These are phyloP conservation scores for Selene dorsalis DNA, from an alignment of 2,797 vertebrate species.

Conservation along the genomic window DNA sequence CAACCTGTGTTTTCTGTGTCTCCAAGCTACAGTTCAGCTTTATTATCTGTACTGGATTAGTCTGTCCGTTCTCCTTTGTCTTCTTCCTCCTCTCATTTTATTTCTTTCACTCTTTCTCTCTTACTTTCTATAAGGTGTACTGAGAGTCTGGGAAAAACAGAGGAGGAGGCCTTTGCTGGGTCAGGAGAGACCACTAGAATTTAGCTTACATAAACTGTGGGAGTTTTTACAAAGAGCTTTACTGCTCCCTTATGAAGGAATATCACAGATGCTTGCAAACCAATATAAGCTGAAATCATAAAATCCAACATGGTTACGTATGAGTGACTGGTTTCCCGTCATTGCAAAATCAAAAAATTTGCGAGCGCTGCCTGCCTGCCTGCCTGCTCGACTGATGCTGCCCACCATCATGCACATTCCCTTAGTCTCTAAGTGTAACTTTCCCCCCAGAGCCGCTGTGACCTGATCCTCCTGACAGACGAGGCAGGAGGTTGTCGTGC, in stretches of 20 bases:
- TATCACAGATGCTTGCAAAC: slow-evolving; percentile 47
- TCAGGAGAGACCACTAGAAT: slow-evolving; percentile 50
- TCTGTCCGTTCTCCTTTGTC: slow-evolving; percentile 12
- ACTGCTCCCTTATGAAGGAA: slow-evolving; percentile 54
- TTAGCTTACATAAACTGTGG: slow-evolving; percentile 52
- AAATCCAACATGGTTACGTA: slow-evolving; percentile 34
- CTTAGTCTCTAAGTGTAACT: slow-evolving; percentile 47
- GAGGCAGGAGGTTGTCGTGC: slow-evolving; percentile 37
- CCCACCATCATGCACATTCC: slow-evolving; percentile 29
- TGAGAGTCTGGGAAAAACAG: slow-evolving; percentile 41
- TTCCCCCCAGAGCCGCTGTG: slow-evolving; percentile 52
- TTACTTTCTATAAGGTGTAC: slow-evolving; percentile 31
- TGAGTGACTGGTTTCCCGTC: slow-evolving; percentile 59
- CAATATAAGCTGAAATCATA: slow-evolving; percentile 51
- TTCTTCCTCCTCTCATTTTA: slow-evolving; percentile 15
- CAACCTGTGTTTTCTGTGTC: slow-evolving; percentile 36
- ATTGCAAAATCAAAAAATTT: slow-evolving; percentile 39
- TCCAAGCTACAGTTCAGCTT: slow-evolving; percentile 40
- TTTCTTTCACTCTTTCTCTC: background rate
- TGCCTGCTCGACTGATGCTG: slow-evolving; percentile 19
- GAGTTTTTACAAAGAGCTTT: slow-evolving; percentile 54
- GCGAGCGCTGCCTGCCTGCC: slow-evolving; percentile 30
- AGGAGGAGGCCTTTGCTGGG: slow-evolving; percentile 33
- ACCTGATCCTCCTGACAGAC: slow-evolving; percentile 38
- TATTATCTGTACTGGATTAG: slow-evolving; percentile 51